These are phyloP conservation scores for Cetoscarus ocellatus DNA, from an alignment of 2,797 vertebrate species.

Conservation along the genomic window DNA sequence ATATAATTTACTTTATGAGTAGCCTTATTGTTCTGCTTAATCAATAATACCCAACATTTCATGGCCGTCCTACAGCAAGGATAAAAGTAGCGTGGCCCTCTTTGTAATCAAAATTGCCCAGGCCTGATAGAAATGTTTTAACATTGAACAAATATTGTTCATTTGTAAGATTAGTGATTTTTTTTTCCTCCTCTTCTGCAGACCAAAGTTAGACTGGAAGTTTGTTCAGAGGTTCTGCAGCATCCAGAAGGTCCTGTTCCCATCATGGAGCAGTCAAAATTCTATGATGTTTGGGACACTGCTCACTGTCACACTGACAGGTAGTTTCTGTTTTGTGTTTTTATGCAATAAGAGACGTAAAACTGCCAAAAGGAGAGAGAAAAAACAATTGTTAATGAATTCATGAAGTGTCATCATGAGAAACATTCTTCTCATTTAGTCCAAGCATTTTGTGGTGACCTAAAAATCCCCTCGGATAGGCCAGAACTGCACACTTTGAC, in stretches of 20 bases:
- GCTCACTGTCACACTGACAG: constrained; percentile 88
- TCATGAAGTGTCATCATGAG: not conserved
- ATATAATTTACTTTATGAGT: too few species aligned
- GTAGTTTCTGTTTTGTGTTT: constrained; percentile 69
- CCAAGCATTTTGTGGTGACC: not conserved
- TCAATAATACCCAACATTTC: too few species aligned
- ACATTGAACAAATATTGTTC: too few species aligned
- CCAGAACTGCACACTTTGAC: not conserved
- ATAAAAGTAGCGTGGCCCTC: too few species aligned
- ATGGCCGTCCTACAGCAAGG: too few species aligned
- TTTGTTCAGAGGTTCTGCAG: constrained; percentile 89
- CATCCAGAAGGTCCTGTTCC: constrained; percentile 91
- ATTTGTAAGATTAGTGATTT: too few species aligned
- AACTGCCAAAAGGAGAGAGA: not conserved
- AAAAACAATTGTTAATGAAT: not conserved
- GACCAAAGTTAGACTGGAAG: constrained; percentile 86
- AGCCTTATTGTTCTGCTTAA: too few species aligned
- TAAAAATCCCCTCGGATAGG: not conserved
- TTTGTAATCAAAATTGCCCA: too few species aligned
- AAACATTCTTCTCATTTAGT: not conserved
- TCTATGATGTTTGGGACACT: constrained; percentile 93
- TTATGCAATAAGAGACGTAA: not conserved
- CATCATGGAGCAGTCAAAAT: constrained; percentile 87
- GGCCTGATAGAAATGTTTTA: too few species aligned
- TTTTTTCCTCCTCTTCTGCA: constrained; percentile 21